A percentile compares a stretch with the other conserved stretches of the same genome.
Evolutionary conservation across 2,797 vertebrate species (phyloP).

Genomic region (Chaenodraco wilsoni): DNA sequence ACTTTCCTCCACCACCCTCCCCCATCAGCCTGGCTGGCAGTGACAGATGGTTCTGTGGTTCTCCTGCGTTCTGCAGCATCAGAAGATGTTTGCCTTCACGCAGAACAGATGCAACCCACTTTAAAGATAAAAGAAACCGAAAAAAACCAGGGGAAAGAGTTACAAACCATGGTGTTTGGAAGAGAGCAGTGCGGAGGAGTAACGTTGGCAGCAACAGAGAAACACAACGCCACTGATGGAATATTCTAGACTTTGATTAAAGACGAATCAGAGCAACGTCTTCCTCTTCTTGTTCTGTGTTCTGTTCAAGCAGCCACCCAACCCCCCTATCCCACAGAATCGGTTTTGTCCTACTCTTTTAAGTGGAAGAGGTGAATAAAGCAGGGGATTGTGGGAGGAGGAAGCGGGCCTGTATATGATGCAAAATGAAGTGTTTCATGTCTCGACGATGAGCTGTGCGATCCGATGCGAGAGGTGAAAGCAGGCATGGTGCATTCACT

Average conservation of each 20-base stretch:
- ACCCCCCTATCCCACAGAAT: constrained; percentile 20
- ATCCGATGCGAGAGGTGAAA: constrained; percentile 36
- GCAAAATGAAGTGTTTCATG: constrained; percentile 36
- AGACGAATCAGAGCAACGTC: constrained; percentile 45
- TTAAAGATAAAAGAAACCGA: constrained; percentile 34
- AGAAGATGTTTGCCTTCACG: constrained; percentile 42
- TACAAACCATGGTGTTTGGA: constrained; percentile 50
- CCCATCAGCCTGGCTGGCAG: neutral
- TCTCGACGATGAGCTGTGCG: constrained; percentile 27
- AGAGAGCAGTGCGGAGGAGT: constrained; percentile 57
- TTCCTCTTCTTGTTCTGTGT: constrained; percentile 31
- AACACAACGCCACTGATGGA: constrained; percentile 46
- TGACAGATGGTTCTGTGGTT: neutral
- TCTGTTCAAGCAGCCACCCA: constrained; percentile 31
- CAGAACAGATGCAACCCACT: constrained; percentile 37
- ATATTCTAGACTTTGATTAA: constrained; percentile 72
- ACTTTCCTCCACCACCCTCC: neutral
- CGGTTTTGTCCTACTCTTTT: constrained; percentile 6
- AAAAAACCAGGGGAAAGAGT: constrained; percentile 22
- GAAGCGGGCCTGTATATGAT: constrained; percentile 11
- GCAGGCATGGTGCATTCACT: constrained; percentile 35
- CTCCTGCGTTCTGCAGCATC: constrained; percentile 21
- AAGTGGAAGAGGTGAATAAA: constrained; percentile 38
- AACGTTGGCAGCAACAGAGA: constrained; percentile 42
- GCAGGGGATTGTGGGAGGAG: neutral